Conservation (phyloP, 2,113 vertebrate genomes). For the Daphoenositta chrysoptera region DNA sequence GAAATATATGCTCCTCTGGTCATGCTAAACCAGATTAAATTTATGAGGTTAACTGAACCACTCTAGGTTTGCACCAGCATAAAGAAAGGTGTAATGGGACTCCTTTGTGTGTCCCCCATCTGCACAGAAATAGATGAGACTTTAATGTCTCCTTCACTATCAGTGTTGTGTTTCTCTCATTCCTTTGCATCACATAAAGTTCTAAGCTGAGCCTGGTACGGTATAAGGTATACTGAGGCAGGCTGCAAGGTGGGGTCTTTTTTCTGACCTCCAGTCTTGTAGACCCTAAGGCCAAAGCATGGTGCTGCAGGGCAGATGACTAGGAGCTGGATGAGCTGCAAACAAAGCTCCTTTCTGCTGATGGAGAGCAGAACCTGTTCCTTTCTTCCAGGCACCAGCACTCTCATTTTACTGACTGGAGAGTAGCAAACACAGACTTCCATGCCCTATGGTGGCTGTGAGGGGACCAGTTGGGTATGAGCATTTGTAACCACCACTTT, state of each 20-base stretch:
- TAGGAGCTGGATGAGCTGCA: not conserved
- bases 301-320: not conserved
- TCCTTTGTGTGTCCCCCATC: not conserved
- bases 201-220: not conserved
- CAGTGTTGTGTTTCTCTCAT: not conserved
- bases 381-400: not conserved
- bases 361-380: not conserved
- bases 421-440: not conserved
- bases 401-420: not conserved
- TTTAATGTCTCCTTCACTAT: not conserved
- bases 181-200: not conserved
- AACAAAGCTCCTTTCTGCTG: not conserved
- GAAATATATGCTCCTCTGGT: not conserved
- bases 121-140: not conserved
- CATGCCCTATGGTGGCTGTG: rapidly evolving
- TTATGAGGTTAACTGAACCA: not conserved
- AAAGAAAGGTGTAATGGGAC: not conserved
- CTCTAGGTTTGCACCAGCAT: not conserved
- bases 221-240: not conserved
- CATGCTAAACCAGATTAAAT: not conserved
- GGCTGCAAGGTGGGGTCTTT: not conserved
- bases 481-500: not conserved
- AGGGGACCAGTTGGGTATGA: not conserved
- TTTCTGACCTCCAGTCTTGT: not conserved
- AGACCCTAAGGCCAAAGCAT: not conserved